phyloP scores from a whole-genome alignment of 2,888 invertebrate species.

The Chaitophorus viminalis region DNA sequence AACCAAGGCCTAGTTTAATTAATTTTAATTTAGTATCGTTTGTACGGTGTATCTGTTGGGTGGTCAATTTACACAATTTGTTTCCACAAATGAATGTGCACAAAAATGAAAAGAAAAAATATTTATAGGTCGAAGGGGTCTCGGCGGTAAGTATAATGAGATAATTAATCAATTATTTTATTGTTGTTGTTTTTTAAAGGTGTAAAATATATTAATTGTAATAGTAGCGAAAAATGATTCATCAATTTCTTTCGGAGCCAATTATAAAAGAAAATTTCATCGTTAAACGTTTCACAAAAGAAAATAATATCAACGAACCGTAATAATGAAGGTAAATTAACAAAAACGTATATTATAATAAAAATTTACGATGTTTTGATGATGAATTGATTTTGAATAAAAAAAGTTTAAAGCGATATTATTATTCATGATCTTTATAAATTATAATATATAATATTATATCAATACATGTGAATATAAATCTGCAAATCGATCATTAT shows the following conservation, averaged over 20 bases:
- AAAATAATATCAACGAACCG: not conserved
- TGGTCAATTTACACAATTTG: not conserved
- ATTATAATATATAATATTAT: not conserved
- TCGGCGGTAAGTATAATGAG: not conserved
- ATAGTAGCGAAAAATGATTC: slow-evolving; percentile 2
- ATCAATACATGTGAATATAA: not conserved
- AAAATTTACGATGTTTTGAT: not conserved
- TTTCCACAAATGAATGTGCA: not conserved
- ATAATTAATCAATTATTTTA: slow-evolving; percentile 27
- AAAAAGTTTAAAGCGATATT: not conserved
- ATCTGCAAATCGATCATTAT: not conserved
- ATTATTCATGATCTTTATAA: not conserved
- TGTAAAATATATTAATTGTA: slow-evolving; percentile 9
- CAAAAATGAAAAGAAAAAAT: not conserved
- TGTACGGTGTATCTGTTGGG: not conserved
- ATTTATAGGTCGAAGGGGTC: not conserved
- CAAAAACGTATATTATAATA: not conserved
- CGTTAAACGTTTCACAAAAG: not conserved
- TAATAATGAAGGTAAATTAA: not conserved
- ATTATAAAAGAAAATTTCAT: not conserved
- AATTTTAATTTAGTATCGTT: slow-evolving; percentile 18
- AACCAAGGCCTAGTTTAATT: slow-evolving; percentile 18
- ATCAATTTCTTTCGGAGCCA: not conserved
- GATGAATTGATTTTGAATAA: not conserved
- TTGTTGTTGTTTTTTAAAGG: not conserved